These are phyloP conservation scores for Holotrichia oblita DNA, from an alignment of 1,140 invertebrate genomes.

Conservation along the genomic window DNA sequence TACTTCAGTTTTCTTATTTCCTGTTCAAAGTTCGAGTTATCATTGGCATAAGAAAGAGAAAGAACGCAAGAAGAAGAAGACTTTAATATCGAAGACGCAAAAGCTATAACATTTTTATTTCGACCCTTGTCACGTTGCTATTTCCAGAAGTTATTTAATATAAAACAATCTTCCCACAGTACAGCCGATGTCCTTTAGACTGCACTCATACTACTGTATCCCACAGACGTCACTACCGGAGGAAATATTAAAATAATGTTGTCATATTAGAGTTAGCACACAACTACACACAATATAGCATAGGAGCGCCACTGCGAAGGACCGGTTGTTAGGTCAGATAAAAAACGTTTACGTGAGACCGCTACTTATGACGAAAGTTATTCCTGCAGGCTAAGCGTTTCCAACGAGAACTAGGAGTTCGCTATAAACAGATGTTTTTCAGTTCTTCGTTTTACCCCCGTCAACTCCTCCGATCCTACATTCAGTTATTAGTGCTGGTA, in stretches of 20 bases:
- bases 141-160: constrained; percentile 33
- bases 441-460: background rate
- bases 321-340: background rate
- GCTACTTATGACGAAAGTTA: constrained; percentile 20
- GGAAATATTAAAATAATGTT: constrained; percentile 34
- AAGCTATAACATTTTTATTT: constrained; percentile 31
- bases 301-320: background rate
- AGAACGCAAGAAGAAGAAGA: background rate
- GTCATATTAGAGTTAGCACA: constrained; percentile 25
- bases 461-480: background rate
- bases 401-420: background rate
- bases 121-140: constrained; percentile 30
- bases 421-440: constrained; percentile 12
- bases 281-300: background rate
- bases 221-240: background rate
- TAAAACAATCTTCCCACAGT: constrained; percentile 18
- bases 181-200: constrained; percentile 2
- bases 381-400: background rate
- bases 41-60: background rate
- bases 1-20: background rate
- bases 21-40: background rate
- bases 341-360: constrained; percentile 23
- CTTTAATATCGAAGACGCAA: constrained; percentile 25
- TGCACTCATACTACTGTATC: background rate
- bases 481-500: background rate